Conservation (phyloP, 2,113 vertebrate species). For the Hyperopisus bebe region DNA sequence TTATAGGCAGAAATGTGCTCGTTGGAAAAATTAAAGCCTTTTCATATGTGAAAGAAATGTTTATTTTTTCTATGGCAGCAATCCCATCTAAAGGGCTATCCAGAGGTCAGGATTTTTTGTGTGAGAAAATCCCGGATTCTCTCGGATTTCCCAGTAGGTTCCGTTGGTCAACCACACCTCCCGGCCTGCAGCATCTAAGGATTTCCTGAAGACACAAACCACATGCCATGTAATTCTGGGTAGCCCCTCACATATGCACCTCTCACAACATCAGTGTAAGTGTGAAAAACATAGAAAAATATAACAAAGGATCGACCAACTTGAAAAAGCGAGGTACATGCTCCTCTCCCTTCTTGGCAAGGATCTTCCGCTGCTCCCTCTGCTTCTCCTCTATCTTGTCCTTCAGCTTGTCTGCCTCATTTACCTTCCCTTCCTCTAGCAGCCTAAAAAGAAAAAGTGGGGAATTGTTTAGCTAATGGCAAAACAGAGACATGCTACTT, state of each 20-base stretch:
- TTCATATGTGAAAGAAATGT: not conserved
- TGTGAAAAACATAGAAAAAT: not conserved
- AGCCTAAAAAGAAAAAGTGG: conserved; percentile 45
- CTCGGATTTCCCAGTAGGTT: conserved; percentile 71
- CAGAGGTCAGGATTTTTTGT: conserved; percentile 67
- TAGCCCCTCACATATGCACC: not conserved
- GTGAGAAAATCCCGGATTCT: conserved; percentile 65
- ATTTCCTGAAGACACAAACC: conserved; percentile 46
- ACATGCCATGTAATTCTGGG: not conserved
- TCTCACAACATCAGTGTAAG: not conserved
- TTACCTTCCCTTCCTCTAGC: conserved; percentile 69
- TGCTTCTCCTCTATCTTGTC: conserved; percentile 70
- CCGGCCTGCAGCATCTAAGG: conserved; percentile 56
- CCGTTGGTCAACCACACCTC: conserved; percentile 72
- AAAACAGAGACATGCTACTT: not conserved
- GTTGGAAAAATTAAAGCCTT: not conserved
- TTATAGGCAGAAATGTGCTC: not conserved
- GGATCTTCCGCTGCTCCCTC: conserved; percentile 60
- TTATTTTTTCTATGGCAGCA: not conserved
- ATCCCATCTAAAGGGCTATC: conserved; percentile 33
- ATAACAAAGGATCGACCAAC: conserved; percentile 36
- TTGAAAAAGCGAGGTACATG: conserved; percentile 76
- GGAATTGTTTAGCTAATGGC: fast-evolving
- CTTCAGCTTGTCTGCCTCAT: conserved; percentile 65
- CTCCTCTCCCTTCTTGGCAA: conserved; percentile 67